Evolutionary conservation across 1,140 invertebrate genomes (phyloP).

Genomic region (Ceratoteleas bidentatus): DNA sequence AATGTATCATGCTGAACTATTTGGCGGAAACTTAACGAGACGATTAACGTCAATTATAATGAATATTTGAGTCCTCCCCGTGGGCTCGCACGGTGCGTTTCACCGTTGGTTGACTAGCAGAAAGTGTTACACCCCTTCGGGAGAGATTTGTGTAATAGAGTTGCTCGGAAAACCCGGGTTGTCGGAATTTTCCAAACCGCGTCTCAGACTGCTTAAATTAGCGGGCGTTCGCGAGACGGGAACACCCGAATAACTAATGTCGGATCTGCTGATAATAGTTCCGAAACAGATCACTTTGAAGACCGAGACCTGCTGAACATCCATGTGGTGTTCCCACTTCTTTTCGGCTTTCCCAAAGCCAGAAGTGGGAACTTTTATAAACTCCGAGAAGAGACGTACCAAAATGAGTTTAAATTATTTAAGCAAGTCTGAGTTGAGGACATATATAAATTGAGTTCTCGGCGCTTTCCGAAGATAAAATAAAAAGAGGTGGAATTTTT

Average conservation of each 20-base stretch:
- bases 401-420: too few relatives aligned
- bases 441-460: too few relatives aligned
- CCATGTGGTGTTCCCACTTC: too few relatives aligned
- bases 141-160: constrained; percentile 65
- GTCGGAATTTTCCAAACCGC: constrained; percentile 69
- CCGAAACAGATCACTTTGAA: too few relatives aligned
- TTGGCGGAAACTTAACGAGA: constrained; percentile 60
- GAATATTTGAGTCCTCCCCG: constrained; percentile 64
- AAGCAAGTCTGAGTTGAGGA: too few relatives aligned
- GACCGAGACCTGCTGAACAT: too few relatives aligned
- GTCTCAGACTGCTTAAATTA: constrained; percentile 61
- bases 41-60: constrained; percentile 70
- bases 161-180: constrained; percentile 45
- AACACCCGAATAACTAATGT: constrained; percentile 23
- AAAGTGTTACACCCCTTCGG: constrained; percentile 53
- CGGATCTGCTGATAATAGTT: too few relatives aligned
- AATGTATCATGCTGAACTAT: constrained; percentile 53
- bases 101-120: constrained; percentile 33
- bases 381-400: too few relatives aligned
- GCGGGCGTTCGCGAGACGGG: constrained; percentile 41
- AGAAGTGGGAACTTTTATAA: too few relatives aligned
- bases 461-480: too few relatives aligned
- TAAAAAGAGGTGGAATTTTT: too few relatives aligned
- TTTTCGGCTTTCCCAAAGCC: too few relatives aligned
- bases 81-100: constrained; percentile 49